Conservation (phyloP, 2,888 invertebrate species). For the Orchesella flavescens region DNA sequence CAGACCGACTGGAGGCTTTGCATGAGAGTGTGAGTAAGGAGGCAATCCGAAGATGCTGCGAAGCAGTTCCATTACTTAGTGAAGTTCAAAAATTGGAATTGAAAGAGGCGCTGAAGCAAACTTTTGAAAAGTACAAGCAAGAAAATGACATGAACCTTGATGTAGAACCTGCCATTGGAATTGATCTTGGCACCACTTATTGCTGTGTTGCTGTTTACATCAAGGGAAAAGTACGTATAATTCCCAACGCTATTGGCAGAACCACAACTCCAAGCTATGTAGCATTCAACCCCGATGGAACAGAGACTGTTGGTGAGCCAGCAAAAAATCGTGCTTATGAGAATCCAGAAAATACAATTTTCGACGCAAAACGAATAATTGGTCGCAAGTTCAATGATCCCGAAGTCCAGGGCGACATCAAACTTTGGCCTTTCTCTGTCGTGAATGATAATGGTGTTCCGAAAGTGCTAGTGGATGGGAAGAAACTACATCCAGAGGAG, state of each 20-base stretch:
- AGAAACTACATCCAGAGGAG: constrained; percentile 28
- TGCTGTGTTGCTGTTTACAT: constrained; percentile 63
- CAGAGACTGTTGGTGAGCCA: constrained; percentile 67
- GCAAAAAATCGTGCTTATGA: constrained; percentile 47
- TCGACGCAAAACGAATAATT: constrained; percentile 88
- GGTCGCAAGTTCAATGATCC: constrained; percentile 86
- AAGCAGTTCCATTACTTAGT: background rate
- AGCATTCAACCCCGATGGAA: constrained; percentile 65
- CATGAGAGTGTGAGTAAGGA: background rate
- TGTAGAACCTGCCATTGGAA: constrained; percentile 55
- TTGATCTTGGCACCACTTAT: constrained; percentile 67
- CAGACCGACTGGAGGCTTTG: constrained; percentile 20
- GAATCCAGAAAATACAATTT: constrained; percentile 88
- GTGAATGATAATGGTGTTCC: constrained; percentile 76
- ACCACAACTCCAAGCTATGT: constrained; percentile 60
- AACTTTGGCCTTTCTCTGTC: constrained; percentile 88
- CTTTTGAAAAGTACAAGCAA: constrained; percentile 12
- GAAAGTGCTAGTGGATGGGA: constrained; percentile 7
- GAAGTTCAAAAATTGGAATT: constrained; percentile 28
- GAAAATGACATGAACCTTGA: constrained; percentile 44
- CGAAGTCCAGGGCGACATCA: constrained; percentile 85
- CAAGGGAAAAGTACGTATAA: constrained; percentile 51
- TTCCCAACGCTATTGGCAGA: constrained; percentile 41
- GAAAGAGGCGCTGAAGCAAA: constrained; percentile 8
- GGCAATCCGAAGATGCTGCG: constrained; percentile 15